Evolutionary conservation across 2,797 vertebrate species (phyloP), one percentile per base, ranked within the genome.

Genomic region (Bovichtus variegatus): DNA sequence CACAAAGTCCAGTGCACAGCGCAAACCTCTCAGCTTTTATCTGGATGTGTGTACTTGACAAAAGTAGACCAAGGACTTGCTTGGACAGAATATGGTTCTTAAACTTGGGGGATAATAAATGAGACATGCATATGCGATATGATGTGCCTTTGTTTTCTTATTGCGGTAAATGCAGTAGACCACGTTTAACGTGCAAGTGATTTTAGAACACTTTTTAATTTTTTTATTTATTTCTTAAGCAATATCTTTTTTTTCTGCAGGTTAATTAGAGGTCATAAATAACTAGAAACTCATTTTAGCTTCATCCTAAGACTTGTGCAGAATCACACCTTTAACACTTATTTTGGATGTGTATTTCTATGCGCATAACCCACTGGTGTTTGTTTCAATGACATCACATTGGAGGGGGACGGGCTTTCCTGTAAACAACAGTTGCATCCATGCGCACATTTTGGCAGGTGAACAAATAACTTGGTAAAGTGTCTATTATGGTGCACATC

Each of bases 71-170:
- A 78, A 81, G 82, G 77, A 82, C 69, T 80, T 85, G 64, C 78
- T 87, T 88, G 76, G 72, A 80, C 10, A 90, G 51, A 80, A 88
- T 40, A 65, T 83, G 80, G 81, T 83, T 87, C 71, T 85, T 77
- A 63, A 84, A 90, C 23, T n/a, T 76, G 84, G 84, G 86, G 86
- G 80, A 78, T 81, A 93, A 93, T 94, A 94, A 94, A 93, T 83
- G 71, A 94, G 86, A 93, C 76, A 81, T 90, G 83, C 81, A 86
- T 91, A 91, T 90, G 80, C 90, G 67, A 85, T 19, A 57, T 70
- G 13, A 65, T 71, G 77, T 74, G 65, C 54, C 53, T 70, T 86
- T 78, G 62, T 79, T 78, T 77, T 87, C 1, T 86, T 87, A 38
- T 57, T 73, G 9, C 0, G 0, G 10, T 8, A 25, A 53, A 34